Conservation (phyloP, 2,888 invertebrate species). For the Aspidapion aeneum region DNA sequence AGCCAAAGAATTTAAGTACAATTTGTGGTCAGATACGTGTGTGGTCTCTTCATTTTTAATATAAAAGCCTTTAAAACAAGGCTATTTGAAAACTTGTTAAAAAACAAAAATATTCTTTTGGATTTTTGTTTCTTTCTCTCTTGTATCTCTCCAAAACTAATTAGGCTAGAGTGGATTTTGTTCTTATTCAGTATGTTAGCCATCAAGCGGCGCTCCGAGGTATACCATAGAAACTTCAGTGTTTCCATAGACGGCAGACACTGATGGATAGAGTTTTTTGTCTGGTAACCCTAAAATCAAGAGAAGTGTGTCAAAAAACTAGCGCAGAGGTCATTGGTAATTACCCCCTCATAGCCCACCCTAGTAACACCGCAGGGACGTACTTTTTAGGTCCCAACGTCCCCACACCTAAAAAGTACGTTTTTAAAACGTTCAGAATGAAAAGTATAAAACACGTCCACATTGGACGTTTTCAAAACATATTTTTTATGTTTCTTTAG, state of each 20-base stretch:
- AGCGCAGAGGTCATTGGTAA: too few relatives aligned
- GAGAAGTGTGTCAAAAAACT: conserved; percentile 2
- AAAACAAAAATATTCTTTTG: too few relatives aligned
- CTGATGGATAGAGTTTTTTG: conserved; percentile 90
- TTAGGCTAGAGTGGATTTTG: conserved; percentile 19
- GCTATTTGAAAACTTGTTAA: background rate
- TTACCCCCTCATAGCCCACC: too few relatives aligned
- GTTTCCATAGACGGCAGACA: conserved; percentile 98
- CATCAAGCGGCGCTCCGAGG: conserved; percentile 93
- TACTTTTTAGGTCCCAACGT: too few relatives aligned
- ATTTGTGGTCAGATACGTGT: too few relatives aligned
- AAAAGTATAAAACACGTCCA: too few relatives aligned
- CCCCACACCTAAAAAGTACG: too few relatives aligned
- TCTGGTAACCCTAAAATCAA: conserved; percentile 76
- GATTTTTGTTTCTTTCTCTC: conserved; percentile 6
- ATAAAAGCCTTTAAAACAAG: conserved; percentile 6
- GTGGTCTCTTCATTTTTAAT: conserved; percentile 17
- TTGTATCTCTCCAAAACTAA: background rate
- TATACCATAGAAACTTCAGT: conserved; percentile 99
- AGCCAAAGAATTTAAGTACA: too few relatives aligned
- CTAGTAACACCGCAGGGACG: too few relatives aligned
- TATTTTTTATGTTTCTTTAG: too few relatives aligned
- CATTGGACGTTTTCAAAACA: too few relatives aligned
- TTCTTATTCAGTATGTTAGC: conserved; percentile 57
- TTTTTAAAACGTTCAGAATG: too few relatives aligned